phyloP scores from a whole-genome alignment of 2,797 vertebrate genomes.

The Anisognathus igniventris region DNA sequence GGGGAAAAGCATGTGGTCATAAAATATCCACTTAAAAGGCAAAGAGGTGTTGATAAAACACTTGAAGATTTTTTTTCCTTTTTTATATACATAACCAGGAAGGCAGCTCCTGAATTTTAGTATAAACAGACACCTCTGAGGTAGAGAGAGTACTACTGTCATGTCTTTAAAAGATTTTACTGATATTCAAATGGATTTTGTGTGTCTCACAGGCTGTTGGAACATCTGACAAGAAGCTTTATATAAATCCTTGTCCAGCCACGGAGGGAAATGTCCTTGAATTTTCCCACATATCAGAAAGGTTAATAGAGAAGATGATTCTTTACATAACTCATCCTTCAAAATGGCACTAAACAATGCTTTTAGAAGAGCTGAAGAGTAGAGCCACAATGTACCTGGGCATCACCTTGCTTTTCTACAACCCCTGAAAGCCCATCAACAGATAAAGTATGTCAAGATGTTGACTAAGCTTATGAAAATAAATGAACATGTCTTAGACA shows the following conservation, averaged over 20 bases:
- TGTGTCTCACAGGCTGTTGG: background rate
- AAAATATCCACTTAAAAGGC: conserved; percentile 70
- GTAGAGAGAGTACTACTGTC: background rate
- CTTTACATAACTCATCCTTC: background rate
- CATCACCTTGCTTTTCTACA: background rate
- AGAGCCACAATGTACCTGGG: background rate
- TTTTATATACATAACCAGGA: background rate
- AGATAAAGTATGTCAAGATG: background rate
- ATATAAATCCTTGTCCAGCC: background rate
- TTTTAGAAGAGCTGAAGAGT: background rate
- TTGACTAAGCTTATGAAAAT: background rate
- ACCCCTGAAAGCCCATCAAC: background rate
- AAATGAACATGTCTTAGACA: background rate
- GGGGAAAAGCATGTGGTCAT: conserved; percentile 20
- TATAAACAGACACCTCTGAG: background rate
- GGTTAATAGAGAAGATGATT: background rate
- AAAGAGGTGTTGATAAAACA: conserved; percentile 54
- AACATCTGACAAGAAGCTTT: background rate
- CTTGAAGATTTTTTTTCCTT: background rate
- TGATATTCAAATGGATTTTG: background rate
- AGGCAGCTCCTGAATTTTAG: conserved; percentile 10
- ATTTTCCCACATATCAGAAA: background rate
- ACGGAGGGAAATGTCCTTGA: background rate
- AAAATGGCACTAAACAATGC: background rate
- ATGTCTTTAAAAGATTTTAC: background rate